These are phyloP conservation scores for Agonopterix arenella DNA, from an alignment of 2,888 invertebrate genomes.

Conservation along the genomic window DNA sequence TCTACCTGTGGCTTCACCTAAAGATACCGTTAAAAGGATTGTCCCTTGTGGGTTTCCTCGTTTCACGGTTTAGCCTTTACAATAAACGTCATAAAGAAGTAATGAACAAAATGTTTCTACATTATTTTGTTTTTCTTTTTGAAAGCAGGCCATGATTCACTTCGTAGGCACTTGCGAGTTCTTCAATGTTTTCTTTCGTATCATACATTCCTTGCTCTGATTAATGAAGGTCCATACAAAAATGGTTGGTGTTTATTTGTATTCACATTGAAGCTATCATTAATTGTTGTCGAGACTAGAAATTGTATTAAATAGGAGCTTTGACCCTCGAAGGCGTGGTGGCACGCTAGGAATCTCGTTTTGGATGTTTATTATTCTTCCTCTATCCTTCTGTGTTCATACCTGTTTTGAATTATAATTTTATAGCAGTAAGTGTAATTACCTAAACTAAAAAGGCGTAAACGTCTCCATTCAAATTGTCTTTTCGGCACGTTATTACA, in stretches of 20 bases:
- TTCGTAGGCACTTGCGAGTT: no score
- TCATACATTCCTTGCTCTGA: slow-evolving; percentile 9
- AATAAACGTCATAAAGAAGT: neutral
- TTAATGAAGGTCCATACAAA: slow-evolving; percentile 25
- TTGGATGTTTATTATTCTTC: slow-evolving; percentile 22
- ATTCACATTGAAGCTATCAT: slow-evolving; percentile 50
- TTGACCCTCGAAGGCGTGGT: slow-evolving; percentile 49
- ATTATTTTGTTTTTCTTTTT: neutral
- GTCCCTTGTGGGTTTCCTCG: slow-evolving; percentile 26
- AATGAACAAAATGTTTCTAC: no score
- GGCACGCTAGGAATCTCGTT: slow-evolving; percentile 41
- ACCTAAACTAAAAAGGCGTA: no score
- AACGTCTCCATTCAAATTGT: no score
- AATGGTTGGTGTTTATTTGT: slow-evolving; percentile 26
- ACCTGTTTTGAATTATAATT: slow-evolving; percentile 29
- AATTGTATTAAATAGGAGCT: slow-evolving; percentile 57
- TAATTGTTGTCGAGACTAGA: slow-evolving; percentile 46
- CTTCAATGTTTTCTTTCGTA: neutral
- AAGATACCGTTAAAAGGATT: slow-evolving; percentile 35
- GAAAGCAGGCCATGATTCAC: neutral
- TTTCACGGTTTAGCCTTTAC: no score
- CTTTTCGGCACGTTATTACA: no score
- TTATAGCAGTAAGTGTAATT: neutral
- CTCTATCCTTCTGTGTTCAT: slow-evolving; percentile 19
- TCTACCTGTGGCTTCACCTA: slow-evolving; percentile 30